phyloP scores from a whole-genome alignment of 2,113 vertebrate species.

The Microtus richardsoni region DNA sequence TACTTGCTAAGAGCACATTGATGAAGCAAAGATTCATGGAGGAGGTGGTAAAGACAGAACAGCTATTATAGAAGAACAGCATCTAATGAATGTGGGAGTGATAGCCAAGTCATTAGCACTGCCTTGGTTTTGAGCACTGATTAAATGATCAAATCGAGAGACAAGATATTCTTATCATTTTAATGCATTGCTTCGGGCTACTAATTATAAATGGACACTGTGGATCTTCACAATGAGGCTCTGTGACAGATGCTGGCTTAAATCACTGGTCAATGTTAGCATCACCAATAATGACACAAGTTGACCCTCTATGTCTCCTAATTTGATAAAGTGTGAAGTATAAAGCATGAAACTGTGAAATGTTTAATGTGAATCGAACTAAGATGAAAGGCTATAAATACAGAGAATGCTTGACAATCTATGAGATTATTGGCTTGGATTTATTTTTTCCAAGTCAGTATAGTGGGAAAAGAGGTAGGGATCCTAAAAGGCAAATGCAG shows the following conservation, averaged over 20 bases:
- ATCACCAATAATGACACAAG: slow-evolving; percentile 4
- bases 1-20: background rate
- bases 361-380: background rate
- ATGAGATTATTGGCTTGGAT: background rate
- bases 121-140: background rate
- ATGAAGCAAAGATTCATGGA: slow-evolving; percentile 1
- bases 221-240: background rate
- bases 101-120: background rate
- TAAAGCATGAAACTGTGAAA: background rate
- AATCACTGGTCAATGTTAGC: slow-evolving; percentile 14
- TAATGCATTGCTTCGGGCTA: background rate
- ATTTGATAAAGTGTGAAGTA: background rate
- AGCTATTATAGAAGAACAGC: slow-evolving; percentile 22
- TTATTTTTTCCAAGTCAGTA: background rate
- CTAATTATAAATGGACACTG: slow-evolving; percentile 30
- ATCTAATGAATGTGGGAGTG: background rate
- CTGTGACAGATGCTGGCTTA: background rate
- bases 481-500: background rate
- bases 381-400: slow-evolving; percentile 20
- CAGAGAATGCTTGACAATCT: background rate
- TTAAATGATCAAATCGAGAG: background rate
- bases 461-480: background rate
- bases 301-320: background rate
- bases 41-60: background rate
- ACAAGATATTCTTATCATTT: slow-evolving; percentile 9